These are phyloP conservation scores for Lordiphosa collinella DNA, from an alignment of 1,140 invertebrate species.

Conservation along the genomic window DNA sequence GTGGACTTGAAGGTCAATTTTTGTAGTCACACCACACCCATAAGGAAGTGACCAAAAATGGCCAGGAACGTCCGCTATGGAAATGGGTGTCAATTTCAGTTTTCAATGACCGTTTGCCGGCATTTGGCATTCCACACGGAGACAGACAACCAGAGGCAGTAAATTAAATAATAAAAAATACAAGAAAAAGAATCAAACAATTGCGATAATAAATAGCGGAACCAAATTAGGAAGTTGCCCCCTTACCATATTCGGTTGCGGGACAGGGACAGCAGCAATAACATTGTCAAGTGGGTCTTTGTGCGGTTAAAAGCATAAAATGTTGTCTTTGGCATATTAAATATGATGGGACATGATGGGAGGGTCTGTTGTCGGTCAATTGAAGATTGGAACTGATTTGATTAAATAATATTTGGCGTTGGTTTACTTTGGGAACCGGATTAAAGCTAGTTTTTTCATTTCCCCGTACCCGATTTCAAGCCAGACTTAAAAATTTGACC, in stretches of 20 bases:
- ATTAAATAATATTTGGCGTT: too few relatives aligned
- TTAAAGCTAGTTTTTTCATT: too few relatives aligned
- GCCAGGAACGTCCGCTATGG: slow-evolving; percentile 56
- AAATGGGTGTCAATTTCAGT: slow-evolving; percentile 53
- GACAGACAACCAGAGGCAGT: slow-evolving; percentile 18
- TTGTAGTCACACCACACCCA: slow-evolving; percentile 16
- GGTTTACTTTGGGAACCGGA: too few relatives aligned
- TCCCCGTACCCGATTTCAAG: too few relatives aligned
- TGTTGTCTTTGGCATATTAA: slow-evolving; percentile 67
- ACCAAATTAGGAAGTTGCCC: slow-evolving; percentile 78
- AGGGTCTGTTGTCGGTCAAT: neutral
- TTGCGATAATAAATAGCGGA: slow-evolving; percentile 62
- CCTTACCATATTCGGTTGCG: slow-evolving; percentile 46
- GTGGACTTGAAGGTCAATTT: slow-evolving; percentile 62
- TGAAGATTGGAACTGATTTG: neutral
- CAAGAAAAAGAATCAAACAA: slow-evolving; percentile 28
- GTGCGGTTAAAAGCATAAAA: slow-evolving; percentile 35
- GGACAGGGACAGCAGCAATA: slow-evolving; percentile 15
- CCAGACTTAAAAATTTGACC: too few relatives aligned
- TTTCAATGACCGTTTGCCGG: slow-evolving; percentile 35
- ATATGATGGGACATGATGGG: slow-evolving; percentile 6
- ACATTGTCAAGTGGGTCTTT: slow-evolving; percentile 40
- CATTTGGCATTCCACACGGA: slow-evolving; percentile 63
- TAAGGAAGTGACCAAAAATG: slow-evolving; percentile 48
- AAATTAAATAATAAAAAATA: slow-evolving; percentile 66